phyloP scores from a whole-genome alignment of 2,888 invertebrate species.

The Crocallis elinguaria region DNA sequence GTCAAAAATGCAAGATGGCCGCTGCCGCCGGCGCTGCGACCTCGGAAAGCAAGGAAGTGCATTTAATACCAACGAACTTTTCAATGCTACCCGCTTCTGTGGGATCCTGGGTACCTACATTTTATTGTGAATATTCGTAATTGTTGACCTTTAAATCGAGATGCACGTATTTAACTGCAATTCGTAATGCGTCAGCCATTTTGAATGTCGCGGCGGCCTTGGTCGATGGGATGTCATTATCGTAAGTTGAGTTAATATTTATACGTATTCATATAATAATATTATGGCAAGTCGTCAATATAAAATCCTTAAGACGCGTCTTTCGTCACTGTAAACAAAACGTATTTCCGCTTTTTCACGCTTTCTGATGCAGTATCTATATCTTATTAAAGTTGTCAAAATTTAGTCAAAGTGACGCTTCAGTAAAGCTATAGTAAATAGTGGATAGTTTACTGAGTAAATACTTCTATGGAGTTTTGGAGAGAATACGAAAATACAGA shows the following conservation, averaged over 20 bases:
- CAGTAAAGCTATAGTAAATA: too few relatives aligned
- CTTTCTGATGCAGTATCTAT: too few relatives aligned
- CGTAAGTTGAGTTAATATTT: conserved; percentile 23
- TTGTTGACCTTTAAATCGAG: conserved; percentile 60
- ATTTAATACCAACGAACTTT: conserved; percentile 81
- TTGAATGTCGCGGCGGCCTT: conserved; percentile 53
- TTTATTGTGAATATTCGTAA: conserved; percentile 46
- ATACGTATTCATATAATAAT: conserved; percentile 16
- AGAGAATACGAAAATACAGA: too few relatives aligned
- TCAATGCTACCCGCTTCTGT: conserved; percentile 77
- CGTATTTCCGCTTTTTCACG: too few relatives aligned
- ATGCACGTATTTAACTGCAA: conserved; percentile 49
- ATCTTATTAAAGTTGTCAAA: too few relatives aligned
- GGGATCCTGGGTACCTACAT: conserved; percentile 29
- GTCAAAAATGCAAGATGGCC: conserved; percentile 79
- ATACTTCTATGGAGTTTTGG: too few relatives aligned
- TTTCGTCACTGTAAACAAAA: too few relatives aligned
- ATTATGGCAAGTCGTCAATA: neutral
- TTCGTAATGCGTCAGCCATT: conserved; percentile 52
- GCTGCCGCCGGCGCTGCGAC: conserved; percentile 60
- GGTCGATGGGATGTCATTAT: conserved; percentile 48
- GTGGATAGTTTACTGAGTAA: too few relatives aligned
- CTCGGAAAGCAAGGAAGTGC: conserved; percentile 79
- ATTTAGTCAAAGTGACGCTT: too few relatives aligned
- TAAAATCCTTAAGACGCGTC: conserved; percentile 5